Evolutionary conservation across 2,797 vertebrate genomes (phyloP).

Genomic region (Margarornis squamiger): DNA sequence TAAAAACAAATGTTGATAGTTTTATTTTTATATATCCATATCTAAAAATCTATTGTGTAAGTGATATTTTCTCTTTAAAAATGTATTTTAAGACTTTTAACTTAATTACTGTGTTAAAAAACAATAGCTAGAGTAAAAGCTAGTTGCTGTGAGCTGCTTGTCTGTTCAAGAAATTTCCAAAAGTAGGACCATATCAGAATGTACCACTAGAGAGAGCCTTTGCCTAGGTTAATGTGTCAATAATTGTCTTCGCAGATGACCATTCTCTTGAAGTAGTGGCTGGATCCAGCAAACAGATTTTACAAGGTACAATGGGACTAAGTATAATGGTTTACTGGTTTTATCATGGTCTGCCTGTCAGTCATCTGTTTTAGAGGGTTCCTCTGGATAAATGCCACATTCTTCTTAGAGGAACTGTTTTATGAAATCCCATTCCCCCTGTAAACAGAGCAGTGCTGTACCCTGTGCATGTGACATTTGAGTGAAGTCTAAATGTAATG

Average conservation of each 20-base stretch:
- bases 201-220: neutral
- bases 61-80: neutral
- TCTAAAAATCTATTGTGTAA: neutral
- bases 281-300: conserved; percentile 93
- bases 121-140: neutral
- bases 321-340: neutral
- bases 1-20: neutral
- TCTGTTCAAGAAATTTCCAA: neutral
- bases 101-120: neutral
- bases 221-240: conserved; percentile 46
- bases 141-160: neutral
- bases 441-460: neutral
- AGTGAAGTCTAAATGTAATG: neutral
- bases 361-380: neutral
- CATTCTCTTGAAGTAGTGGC: conserved; percentile 73
- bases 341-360: neutral
- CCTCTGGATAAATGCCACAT: neutral
- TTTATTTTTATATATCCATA: neutral
- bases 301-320: conserved; percentile 84
- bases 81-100: neutral
- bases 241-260: conserved; percentile 80
- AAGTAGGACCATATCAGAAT: neutral
- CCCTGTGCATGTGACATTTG: neutral
- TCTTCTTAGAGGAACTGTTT: neutral
- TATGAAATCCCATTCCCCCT: neutral